Evolutionary conservation across 2,113 vertebrate genomes (phyloP).

Genomic region (Arizona elegans): DNA sequence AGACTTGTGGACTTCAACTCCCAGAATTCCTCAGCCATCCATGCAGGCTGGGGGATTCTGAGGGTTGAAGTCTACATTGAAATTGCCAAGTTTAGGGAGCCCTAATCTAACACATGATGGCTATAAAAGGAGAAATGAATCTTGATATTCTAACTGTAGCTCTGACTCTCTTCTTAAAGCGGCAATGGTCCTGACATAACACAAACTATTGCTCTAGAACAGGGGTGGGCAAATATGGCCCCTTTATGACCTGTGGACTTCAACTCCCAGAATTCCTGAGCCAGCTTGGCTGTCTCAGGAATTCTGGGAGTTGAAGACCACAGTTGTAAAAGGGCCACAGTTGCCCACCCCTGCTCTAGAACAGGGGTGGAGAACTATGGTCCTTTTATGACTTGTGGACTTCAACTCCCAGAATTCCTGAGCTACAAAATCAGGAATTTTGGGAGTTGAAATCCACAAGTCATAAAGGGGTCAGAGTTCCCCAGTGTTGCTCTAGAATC

Average conservation of each 20-base stretch:
- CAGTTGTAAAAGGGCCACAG: neutral
- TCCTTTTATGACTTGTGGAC: neutral
- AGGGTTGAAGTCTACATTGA: neutral
- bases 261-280: too few species aligned
- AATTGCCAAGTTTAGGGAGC: neutral
- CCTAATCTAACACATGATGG: neutral
- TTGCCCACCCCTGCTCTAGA: neutral
- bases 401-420: neutral
- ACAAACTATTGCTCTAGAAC: neutral
- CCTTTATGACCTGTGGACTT: neutral
- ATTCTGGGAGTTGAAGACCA: neutral
- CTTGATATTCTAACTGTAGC: neutral
- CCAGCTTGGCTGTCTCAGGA: neutral
- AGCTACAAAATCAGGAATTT: neutral
- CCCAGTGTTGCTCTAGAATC: neutral
- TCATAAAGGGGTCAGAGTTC: neutral
- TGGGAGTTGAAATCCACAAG: neutral
- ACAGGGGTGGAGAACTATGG: neutral
- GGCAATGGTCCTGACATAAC: neutral
- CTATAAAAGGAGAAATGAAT: rapidly evolving
- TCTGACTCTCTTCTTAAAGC: neutral
- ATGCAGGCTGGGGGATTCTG: neutral
- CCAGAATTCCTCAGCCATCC: neutral
- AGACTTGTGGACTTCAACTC: neutral
- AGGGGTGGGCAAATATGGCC: neutral